Evolutionary conservation across 2,113 vertebrate genomes (phyloP), one percentile per base, ranked within the genome.

Genomic region (Gallinago paraguaiae): DNA sequence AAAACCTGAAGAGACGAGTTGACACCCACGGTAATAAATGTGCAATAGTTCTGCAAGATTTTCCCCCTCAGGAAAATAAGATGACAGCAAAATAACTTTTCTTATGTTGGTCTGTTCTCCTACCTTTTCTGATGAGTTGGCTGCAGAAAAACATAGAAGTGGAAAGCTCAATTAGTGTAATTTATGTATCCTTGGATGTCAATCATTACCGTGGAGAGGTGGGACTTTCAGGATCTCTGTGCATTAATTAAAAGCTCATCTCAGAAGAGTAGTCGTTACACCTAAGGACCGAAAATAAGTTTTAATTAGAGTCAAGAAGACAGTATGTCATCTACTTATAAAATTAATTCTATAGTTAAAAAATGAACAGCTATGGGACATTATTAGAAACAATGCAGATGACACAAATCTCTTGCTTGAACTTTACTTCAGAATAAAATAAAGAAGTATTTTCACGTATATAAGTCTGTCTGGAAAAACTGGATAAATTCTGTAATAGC

Each of bases 201-300:
- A 98, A 92, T 98, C 98, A 98, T 98, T 96, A 97, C 95, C 95
- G 94, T 94, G 92, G 97, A 98, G 97, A 98, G 98, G 98, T 97
- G 98, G 98, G 97, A 98, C 98, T 97, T 91, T 5, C 92, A 95
- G 95, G 94, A 97, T 97, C 96, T 98, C 97, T 95, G 92, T 97
- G 96, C 97, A 98, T 98, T 98, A 98, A 98, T 98, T 98, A 98
- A 98, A 97, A 98, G 94, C 93, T 98, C 92, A 97, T 98, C 98
- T 98, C 98, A 97, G 97, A 96, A 98, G 97, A 98, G 95, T 64
- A 97, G 96, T 97, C 96, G 92, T 98, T 97, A 97, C 93, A 98
- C 98, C 98, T 98, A 98, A 98, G 97, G 98, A 98, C 96, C 95
- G 96, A 98, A 98, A 97, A 97, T 91, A 98, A 98, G 96, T 98